Conservation (phyloP, 92 coral and sea anemone species). For the Phymanthus crucifer region DNA sequence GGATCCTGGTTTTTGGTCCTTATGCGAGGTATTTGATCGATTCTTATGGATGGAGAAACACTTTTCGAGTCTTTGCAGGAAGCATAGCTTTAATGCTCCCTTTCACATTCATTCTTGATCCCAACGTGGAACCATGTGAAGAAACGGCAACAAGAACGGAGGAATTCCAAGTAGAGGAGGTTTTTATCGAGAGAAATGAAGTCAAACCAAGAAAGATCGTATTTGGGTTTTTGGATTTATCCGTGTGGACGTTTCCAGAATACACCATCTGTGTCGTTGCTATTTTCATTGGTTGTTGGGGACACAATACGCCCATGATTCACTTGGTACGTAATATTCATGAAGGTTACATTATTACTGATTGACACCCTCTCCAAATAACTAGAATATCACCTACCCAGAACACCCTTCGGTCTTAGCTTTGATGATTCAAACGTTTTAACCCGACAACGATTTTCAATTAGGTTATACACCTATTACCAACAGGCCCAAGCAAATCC, state of each 20-base stretch:
- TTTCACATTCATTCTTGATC: constrained; percentile 3
- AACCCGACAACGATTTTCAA: no score
- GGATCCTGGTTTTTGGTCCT: constrained; percentile 52
- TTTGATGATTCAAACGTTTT: no score
- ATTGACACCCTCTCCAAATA: no score
- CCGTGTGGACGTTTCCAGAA: constrained; percentile 44
- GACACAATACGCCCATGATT: constrained; percentile 27
- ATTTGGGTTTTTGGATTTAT: constrained; percentile 30
- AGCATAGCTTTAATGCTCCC: not conserved
- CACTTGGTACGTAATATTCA: constrained; percentile 19
- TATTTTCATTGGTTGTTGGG: constrained; percentile 13
- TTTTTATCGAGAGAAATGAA: not conserved
- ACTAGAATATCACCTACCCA: no score
- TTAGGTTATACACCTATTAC: no score
- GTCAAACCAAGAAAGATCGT: constrained; percentile 10
- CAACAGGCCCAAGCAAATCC: no score
- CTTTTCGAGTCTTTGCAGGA: constrained; percentile 24
- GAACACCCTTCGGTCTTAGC: no score
- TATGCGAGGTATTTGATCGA: not conserved
- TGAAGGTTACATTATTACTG: not conserved
- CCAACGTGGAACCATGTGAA: constrained; percentile 23
- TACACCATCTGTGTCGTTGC: constrained; percentile 31
- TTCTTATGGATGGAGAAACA: constrained; percentile 23
- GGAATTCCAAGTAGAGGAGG: not conserved
- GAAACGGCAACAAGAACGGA: not conserved